Conservation (phyloP, 2,888 invertebrate species). For the Drosophila quinaria region DNA sequence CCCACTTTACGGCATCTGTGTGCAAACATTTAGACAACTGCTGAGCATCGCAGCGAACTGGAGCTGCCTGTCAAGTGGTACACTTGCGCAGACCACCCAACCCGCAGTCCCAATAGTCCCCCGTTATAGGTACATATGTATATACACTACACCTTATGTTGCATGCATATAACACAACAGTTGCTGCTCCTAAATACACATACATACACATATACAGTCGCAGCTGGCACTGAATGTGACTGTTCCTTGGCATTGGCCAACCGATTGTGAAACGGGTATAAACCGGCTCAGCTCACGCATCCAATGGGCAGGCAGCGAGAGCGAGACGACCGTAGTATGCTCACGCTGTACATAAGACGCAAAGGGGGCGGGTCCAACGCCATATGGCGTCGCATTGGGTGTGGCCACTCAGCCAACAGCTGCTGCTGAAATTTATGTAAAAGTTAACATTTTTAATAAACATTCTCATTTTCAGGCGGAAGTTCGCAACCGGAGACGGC, state of each 20-base stretch:
- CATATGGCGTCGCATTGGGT: constrained; percentile 58
- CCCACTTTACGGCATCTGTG: constrained; percentile 50
- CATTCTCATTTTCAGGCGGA: constrained; percentile 74
- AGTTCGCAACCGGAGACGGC: constrained; percentile 51
- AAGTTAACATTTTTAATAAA: constrained; percentile 79
- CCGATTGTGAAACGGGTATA: constrained; percentile 40
- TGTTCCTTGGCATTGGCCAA: constrained; percentile 61
- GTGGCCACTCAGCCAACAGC: constrained; percentile 60
- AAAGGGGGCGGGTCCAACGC: constrained; percentile 49
- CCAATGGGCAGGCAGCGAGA: constrained; percentile 51
- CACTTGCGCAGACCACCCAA: constrained; percentile 53
- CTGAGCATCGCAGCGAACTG: constrained; percentile 47
- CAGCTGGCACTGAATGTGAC: constrained; percentile 51
- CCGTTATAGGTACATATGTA: background rate
- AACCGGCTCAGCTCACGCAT: constrained; percentile 49
- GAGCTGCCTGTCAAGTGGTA: constrained; percentile 49
- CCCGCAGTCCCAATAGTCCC: background rate
- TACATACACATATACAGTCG: background rate
- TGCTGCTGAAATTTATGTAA: constrained; percentile 67
- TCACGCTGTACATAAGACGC: constrained; percentile 50
- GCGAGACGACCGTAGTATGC: constrained; percentile 58
- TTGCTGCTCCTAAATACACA: constrained; percentile 28
- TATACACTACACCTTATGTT: constrained; percentile 27
- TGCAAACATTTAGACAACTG: constrained; percentile 70
- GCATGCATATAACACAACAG: constrained; percentile 28